Evolutionary conservation across 2,113 vertebrate species (phyloP), one percentile per base, ranked within the genome.

Genomic region (Petromus typicus): DNA sequence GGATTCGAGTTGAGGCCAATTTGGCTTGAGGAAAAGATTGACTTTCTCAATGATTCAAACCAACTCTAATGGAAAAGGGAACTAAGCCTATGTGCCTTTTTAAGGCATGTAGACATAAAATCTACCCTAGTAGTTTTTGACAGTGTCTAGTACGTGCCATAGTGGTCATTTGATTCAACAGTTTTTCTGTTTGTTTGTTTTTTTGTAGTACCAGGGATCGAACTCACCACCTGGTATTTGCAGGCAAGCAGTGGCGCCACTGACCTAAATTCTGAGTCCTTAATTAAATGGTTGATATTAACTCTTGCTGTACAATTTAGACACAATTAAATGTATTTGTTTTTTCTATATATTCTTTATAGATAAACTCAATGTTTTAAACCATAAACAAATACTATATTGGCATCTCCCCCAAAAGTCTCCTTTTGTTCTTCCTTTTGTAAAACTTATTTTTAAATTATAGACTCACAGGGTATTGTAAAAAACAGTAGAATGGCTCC

Each of bases 221-320:
- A n/a, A n/a, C n/a, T n/a, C n/a, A n/a, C n/a, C n/a, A n/a, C n/a
- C n/a, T n/a, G n/a, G n/a, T n/a, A n/a, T n/a, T n/a, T n/a, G n/a
- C n/a, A n/a, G n/a, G n/a, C n/a, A n/a, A n/a, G n/a, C n/a, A n/a
- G n/a, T n/a, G n/a, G n/a, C n/a, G n/a, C n/a, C n/a, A n/a, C n/a
- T n/a, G n/a, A n/a, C n/a, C n/a, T n/a, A n/a, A n/a, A n/a, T n/a
- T n/a, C n/a, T n/a, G n/a, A n/a, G n/a, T n/a, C n/a, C n/a, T n/a
- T n/a, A n/a, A n/a, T 95, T 64, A 86, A 82, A 73, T 20, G 56
- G 86, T 79, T 88, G 27, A 56, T 75, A 84, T 63, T 20, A 43
- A 12, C 30, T 73, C 78, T 87, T 34, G 78, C 76, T 78, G 14
- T 56, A 2, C 59, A 40, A 59, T 83, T 82, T 71, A 48, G 14